Conservation (phyloP, 2,113 vertebrate species). For the Bufo bufo region DNA sequence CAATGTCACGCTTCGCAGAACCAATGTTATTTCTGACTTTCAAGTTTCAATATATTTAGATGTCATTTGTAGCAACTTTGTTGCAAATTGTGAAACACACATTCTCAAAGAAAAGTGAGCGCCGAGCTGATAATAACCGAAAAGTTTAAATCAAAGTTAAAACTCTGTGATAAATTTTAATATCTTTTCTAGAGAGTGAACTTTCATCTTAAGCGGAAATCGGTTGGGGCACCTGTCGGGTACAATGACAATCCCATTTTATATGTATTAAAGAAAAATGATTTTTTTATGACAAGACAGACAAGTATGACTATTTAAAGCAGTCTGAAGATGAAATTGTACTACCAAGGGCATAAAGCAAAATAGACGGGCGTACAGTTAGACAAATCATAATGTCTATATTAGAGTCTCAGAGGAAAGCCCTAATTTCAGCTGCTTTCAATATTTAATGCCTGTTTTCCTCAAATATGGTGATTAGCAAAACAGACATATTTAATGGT, state of each 20-base stretch:
- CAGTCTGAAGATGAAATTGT: slow-evolving; percentile 55
- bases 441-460: slow-evolving; percentile 54
- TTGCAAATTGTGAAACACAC: not conserved
- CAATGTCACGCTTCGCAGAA: not conserved
- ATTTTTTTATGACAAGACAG: slow-evolving; percentile 59
- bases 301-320: slow-evolving; percentile 59
- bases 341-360: slow-evolving; percentile 62
- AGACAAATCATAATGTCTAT: slow-evolving; percentile 40
- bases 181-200: slow-evolving; percentile 37
- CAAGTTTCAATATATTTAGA: not conserved
- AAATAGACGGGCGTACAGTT: slow-evolving; percentile 52
- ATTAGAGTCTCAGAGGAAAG: slow-evolving; percentile 54
- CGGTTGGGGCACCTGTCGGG: slow-evolving; percentile 52
- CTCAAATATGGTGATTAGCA: slow-evolving; percentile 46
- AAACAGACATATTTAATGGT: slow-evolving; percentile 41
- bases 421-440: slow-evolving; percentile 43
- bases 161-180: slow-evolving; percentile 21
- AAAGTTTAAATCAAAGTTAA: slow-evolving; percentile 7
- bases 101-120: not conserved
- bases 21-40: not conserved
- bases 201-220: slow-evolving; percentile 46
- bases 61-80: not conserved
- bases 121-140: not conserved
- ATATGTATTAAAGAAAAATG: slow-evolving; percentile 62
- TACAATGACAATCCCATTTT: slow-evolving; percentile 55